Evolutionary conservation across 2,113 vertebrate species (phyloP), one percentile per base, ranked within the genome.

Genomic region (Drymodes brunneopygia): DNA sequence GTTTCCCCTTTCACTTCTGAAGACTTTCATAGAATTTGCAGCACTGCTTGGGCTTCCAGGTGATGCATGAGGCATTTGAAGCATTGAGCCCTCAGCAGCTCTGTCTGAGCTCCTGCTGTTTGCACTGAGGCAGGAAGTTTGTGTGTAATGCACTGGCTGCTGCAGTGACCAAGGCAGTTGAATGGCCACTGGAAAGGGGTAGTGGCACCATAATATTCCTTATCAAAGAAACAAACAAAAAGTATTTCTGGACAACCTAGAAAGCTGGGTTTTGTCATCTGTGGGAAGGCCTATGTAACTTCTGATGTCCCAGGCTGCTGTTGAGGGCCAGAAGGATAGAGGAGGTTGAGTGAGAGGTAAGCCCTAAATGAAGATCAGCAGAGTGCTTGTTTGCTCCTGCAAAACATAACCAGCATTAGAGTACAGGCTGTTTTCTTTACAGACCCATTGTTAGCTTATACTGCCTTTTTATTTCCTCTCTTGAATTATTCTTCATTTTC

Each of bases 141-240:
- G 54, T 11, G 8, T 1, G 1, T 13, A 2, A 3, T 6, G 44
- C 24, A 0, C 19, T 23, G 10, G 42, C 58, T 60, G 80, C 87
- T 86, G 72, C 75, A 21, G n/a, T 28, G 61, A 53, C 77, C 45
- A 3, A 24, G n/a, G 81, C 31, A 29, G 6, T 6, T 33, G 33
- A 50, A 9, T 3, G 2, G 45, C 67, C 14, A 4, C 35, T 20
- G 35, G 33, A 80, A 48, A 0, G 0, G 25, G 14, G 24, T 24
- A n/a, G n/a, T 11, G 23, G 42, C 35, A 81, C 22, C 11, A 2
- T 29, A 10, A 11, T 33, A 10, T 22, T 81, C 38, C 33, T 61
- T 33, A 40, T 33, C 21, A 54, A 44, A 61, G n/a, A 51, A 62
- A 58, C 7, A 50, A 65, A 21, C 8, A 31, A 18, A 56, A 54